Percentiles rank a stretch among this genome's conserved stretches.
phyloP scores from a whole-genome alignment of 2,888 invertebrate species.

The Caradrina clavipalpis region DNA sequence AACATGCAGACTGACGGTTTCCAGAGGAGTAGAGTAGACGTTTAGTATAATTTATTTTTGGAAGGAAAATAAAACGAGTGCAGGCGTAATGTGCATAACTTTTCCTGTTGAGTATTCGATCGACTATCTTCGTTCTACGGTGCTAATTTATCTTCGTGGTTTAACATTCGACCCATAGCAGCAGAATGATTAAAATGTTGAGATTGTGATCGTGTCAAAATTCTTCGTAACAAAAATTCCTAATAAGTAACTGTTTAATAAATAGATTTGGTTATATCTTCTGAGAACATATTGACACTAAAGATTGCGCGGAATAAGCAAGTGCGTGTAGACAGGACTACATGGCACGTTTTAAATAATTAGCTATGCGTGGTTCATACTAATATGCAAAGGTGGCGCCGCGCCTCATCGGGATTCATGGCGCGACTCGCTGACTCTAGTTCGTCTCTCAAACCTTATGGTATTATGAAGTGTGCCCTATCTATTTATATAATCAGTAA shows the following conservation, averaged over 20 bases:
- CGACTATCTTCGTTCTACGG: background rate
- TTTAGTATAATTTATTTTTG: conserved; percentile 18
- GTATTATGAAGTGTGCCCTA: conserved; percentile 52
- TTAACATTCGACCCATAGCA: conserved; percentile 20
- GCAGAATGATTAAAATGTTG: conserved; percentile 40
- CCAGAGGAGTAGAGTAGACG: conserved; percentile 24
- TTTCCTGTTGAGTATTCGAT: conserved; percentile 16
- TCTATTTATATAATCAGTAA: conserved; percentile 35
- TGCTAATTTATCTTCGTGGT: conserved; percentile 3
- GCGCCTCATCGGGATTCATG: conserved; percentile 81
- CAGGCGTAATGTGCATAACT: conserved; percentile 5
- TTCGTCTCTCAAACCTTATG: conserved; percentile 56
- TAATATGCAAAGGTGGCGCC: conserved; percentile 79
- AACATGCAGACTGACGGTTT: conserved; percentile 22
- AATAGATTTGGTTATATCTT: conserved; percentile 52
- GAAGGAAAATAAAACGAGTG: conserved; percentile 16
- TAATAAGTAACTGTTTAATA: conserved; percentile 36
- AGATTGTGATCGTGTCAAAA: conserved; percentile 20
- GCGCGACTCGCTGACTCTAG: conserved; percentile 64
- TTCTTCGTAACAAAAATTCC: conserved; percentile 35
- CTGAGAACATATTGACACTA: conserved; percentile 48
- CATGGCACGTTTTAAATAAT: conserved; percentile 76
- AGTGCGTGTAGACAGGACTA: conserved; percentile 60
- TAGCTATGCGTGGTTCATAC: conserved; percentile 78
- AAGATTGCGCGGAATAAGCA: conserved; percentile 54